These are phyloP conservation scores for Pelvicachromis taeniatus DNA, from an alignment of 2,113 vertebrate genomes.

Conservation along the genomic window DNA sequence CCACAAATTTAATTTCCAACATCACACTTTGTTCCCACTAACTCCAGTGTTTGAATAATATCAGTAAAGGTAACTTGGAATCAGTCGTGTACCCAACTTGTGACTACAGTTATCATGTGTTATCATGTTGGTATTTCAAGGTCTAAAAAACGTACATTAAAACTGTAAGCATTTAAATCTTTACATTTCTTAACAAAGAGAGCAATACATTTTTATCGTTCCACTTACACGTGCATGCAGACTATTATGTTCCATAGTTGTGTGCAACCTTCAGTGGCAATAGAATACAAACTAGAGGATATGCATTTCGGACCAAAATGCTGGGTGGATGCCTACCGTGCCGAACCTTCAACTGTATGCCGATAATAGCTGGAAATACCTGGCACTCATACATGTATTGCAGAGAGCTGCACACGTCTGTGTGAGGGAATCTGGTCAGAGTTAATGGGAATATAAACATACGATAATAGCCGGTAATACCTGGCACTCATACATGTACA, in stretches of 20 bases:
- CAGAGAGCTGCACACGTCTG: no score
- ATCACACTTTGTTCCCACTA: not conserved
- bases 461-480: no score
- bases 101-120: not conserved
- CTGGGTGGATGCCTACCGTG: no score
- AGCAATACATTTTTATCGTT: not conserved
- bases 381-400: no score
- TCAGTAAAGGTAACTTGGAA: not conserved
- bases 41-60: not conserved
- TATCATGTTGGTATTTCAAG: not conserved
- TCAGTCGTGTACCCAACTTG: not conserved
- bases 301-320: no score
- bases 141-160: not conserved
- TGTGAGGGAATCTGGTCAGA: no score
- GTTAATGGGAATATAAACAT: no score
- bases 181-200: not conserved
- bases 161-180: not conserved
- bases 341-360: no score
- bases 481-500: no score
- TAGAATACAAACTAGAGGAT: not conserved
- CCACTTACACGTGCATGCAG: no score
- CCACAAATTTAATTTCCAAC: not conserved
- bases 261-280: not conserved
- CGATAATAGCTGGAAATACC: no score
- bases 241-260: not conserved